Percentiles rank a stretch among this genome's conserved stretches.
Evolutionary conservation across 2,113 vertebrate species (phyloP).

Genomic region (Larimichthys polyactis): DNA sequence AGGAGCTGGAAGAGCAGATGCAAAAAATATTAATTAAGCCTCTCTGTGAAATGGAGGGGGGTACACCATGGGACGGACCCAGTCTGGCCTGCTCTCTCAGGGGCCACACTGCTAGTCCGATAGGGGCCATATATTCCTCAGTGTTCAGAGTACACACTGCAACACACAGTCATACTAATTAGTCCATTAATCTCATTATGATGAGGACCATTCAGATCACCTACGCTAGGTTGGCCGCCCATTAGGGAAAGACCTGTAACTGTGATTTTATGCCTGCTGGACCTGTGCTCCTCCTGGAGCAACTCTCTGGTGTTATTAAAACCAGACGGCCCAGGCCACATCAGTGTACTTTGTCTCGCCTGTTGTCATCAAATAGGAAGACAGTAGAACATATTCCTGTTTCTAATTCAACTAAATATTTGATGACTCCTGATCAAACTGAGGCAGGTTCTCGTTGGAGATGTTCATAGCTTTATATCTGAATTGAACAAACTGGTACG

Average conservation of each 20-base stretch:
- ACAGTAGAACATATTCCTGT: slow-evolving; percentile 20
- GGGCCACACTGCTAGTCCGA: slow-evolving; percentile 54
- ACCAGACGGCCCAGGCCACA: slow-evolving; percentile 44
- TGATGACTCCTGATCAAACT: slow-evolving; percentile 17
- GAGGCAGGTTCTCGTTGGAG: slow-evolving; percentile 9
- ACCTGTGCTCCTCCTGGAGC: slow-evolving; percentile 61
- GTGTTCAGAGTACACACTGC: slow-evolving; percentile 53
- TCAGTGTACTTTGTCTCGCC: neutral
- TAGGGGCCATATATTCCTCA: slow-evolving; percentile 61
- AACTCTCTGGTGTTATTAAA: slow-evolving; percentile 72
- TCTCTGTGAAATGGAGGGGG: slow-evolving; percentile 49
- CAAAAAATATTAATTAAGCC: slow-evolving; percentile 72
- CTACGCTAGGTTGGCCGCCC: slow-evolving; percentile 65
- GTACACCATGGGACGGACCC: slow-evolving; percentile 66
- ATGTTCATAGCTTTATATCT: slow-evolving; percentile 16
- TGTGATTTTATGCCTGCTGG: slow-evolving; percentile 69
- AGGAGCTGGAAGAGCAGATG: slow-evolving; percentile 25
- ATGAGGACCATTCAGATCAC: slow-evolving; percentile 76
- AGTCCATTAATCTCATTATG: slow-evolving; percentile 84
- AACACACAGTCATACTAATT: slow-evolving; percentile 80
- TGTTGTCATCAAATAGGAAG: slow-evolving; percentile 9
- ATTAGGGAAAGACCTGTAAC: slow-evolving; percentile 73
- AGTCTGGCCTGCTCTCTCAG: slow-evolving; percentile 60
- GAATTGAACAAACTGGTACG: slow-evolving; percentile 12
- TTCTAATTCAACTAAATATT: slow-evolving; percentile 38